These are phyloP conservation scores for Drosophila santomea DNA, from an alignment of 1,140 invertebrate genomes.

Conservation along the genomic window DNA sequence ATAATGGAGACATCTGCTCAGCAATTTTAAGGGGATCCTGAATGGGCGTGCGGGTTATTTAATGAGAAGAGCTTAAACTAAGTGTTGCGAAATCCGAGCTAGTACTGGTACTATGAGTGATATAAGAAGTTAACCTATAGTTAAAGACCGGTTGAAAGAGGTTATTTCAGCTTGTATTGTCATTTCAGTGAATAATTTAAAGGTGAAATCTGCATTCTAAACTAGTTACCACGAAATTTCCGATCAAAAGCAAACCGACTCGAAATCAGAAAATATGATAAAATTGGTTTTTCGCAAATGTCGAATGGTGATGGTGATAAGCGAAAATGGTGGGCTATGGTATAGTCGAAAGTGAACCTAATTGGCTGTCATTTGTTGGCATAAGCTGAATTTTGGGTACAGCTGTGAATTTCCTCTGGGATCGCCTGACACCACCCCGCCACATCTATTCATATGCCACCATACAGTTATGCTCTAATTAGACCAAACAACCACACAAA, in stretches of 20 bases:
- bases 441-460: conserved; percentile 6
- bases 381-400: conserved; percentile 19
- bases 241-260: neutral
- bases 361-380: conserved; percentile 41
- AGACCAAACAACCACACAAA: conserved; percentile 35
- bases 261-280: neutral
- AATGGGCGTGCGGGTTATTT: conserved; percentile 12
- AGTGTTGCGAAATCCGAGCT: conserved; percentile 14
- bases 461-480: conserved; percentile 64
- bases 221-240: neutral
- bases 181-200: no score
- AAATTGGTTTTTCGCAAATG: conserved; percentile 28
- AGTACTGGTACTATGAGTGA: neutral
- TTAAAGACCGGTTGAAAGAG: no score
- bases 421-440: neutral
- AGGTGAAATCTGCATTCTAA: no score
- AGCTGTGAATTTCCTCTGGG: conserved; percentile 17
- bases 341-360: conserved; percentile 22
- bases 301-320: conserved; percentile 4
- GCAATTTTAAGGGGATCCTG: conserved; percentile 22
- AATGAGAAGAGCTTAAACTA: conserved; percentile 24
- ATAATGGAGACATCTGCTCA: conserved; percentile 49
- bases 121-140: neutral
- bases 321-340: conserved; percentile 1
- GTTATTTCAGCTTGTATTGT: neutral